These are phyloP conservation scores for Adelphocoris suturalis DNA, from an alignment of 2,888 invertebrate species.

Conservation along the genomic window DNA sequence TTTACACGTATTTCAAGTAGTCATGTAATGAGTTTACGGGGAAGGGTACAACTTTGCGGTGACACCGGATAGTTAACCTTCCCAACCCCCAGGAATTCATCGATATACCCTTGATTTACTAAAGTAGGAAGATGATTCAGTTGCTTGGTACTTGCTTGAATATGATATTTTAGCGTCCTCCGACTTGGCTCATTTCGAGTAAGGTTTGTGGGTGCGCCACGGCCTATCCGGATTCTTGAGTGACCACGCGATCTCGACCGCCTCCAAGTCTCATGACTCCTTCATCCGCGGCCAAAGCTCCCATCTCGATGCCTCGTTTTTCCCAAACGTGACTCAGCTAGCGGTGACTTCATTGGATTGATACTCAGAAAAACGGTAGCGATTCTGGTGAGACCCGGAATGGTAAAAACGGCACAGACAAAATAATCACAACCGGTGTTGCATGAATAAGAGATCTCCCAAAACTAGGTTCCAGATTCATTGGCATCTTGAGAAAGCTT, in stretches of 20 bases:
- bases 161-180: not conserved
- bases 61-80: no score
- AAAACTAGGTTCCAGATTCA: constrained; percentile 12
- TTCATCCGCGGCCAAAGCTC: not conserved
- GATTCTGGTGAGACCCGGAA: not conserved
- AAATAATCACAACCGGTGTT: not conserved
- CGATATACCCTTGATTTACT: no score
- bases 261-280: not conserved
- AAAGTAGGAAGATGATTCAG: no score
- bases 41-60: no score
- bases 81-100: no score
- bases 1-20: no score
- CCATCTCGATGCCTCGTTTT: not conserved
- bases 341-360: constrained; percentile 1
- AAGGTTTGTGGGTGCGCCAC: not conserved
- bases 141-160: no score
- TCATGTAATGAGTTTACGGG: no score
- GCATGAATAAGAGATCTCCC: constrained; percentile 16
- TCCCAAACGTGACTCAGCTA: constrained; percentile 16
- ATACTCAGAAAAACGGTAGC: not conserved
- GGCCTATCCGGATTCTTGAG: constrained; percentile 9
- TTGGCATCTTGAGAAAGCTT: not conserved
- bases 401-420: not conserved
- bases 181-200: not conserved
- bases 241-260: constrained; percentile 20